phyloP scores from a whole-genome alignment of 1,140 invertebrate genomes.

The Aphidius gifuensis region DNA sequence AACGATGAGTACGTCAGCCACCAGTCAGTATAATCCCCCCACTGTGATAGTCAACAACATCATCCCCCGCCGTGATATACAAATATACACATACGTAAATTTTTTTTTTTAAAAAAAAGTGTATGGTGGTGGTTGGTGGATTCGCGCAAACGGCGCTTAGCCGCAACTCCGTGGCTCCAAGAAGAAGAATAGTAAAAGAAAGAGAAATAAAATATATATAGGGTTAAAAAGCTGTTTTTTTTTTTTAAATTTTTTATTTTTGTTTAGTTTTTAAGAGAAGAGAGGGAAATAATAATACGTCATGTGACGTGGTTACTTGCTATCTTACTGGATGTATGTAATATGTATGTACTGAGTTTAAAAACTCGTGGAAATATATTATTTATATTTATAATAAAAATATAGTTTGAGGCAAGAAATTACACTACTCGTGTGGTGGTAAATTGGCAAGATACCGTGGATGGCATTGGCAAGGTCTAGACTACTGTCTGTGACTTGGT shows the following conservation, averaged over 20 bases:
- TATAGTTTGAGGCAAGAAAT: too few relatives aligned
- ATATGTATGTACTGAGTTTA: too few relatives aligned
- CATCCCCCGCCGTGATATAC: background rate
- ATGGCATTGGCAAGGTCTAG: constrained; percentile 61
- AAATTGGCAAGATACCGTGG: constrained; percentile 40
- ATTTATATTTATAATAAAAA: too few relatives aligned
- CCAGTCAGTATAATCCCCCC: too few relatives aligned
- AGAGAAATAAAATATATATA: too few relatives aligned
- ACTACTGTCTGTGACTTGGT: constrained; percentile 36
- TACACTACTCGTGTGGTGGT: too few relatives aligned
- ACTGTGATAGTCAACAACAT: background rate
- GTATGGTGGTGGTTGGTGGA: background rate
- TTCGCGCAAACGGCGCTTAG: too few relatives aligned
- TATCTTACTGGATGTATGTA: too few relatives aligned
- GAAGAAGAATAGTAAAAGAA: too few relatives aligned
- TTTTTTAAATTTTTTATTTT: background rate
- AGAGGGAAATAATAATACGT: constrained; percentile 14
- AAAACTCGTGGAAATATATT: too few relatives aligned
- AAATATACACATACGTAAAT: background rate
- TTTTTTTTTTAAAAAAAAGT: background rate
- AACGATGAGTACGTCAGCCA: too few relatives aligned
- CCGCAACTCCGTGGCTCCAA: too few relatives aligned
- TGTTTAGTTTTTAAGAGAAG: background rate
- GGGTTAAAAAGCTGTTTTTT: background rate
- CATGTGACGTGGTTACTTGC: constrained; percentile 11